phyloP scores from a whole-genome alignment of 2,113 vertebrate genomes.

The Rattus norvegicus region DNA sequence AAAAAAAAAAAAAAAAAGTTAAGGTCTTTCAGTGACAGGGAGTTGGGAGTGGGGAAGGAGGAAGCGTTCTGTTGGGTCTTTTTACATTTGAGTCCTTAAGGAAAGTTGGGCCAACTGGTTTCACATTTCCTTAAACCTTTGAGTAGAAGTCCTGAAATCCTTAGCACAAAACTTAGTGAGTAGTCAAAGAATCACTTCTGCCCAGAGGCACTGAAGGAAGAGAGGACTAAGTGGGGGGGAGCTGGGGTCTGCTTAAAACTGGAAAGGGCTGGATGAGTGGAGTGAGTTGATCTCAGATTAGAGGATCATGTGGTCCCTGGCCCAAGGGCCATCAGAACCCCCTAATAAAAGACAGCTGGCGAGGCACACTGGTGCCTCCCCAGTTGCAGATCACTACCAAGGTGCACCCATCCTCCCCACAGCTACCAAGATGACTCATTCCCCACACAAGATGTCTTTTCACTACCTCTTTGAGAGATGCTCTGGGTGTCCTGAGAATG shows the following conservation, averaged over 20 bases:
- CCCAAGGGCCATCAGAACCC: not conserved
- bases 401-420: not conserved
- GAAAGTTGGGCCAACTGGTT: conserved; percentile 59
- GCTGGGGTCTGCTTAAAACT: not conserved
- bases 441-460: conserved; percentile 6
- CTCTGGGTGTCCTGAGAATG: not conserved
- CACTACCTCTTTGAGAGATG: conserved; percentile 19
- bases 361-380: no score
- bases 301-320: not conserved
- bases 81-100: not conserved
- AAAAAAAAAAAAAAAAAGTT: no score
- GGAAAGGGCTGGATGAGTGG: not conserved
- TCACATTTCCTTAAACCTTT: not conserved
- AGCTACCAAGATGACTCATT: conserved; percentile 30
- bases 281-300: not conserved
- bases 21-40: not conserved
- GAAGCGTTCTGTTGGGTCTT: not conserved
- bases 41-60: not conserved
- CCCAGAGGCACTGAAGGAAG: not conserved
- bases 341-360: rapidly evolving
- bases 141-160: not conserved
- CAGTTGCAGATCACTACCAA: not conserved
- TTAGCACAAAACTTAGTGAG: not conserved
- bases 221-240: not conserved
- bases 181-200: not conserved